These are phyloP conservation scores for Rhinoderma darwinii DNA, from an alignment of 2,113 vertebrate species.

Conservation along the genomic window DNA sequence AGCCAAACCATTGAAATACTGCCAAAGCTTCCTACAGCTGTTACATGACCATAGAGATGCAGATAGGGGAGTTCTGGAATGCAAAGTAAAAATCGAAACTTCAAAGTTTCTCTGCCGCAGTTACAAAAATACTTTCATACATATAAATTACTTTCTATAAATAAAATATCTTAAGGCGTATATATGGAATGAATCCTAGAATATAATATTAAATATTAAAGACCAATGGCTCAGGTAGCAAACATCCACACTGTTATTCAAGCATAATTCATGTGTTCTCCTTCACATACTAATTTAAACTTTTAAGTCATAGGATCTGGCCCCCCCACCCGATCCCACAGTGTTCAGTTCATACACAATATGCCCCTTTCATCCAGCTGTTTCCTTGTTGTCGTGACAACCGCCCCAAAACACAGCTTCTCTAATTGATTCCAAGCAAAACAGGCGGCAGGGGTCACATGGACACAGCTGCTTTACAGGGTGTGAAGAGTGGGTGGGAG, in stretches of 20 bases:
- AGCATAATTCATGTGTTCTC: not conserved
- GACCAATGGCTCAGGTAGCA: not conserved
- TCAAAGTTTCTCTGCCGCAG: not conserved
- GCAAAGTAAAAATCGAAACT: not conserved
- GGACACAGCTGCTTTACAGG: constrained; percentile 53
- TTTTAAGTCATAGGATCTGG: not conserved
- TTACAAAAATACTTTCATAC: not conserved
- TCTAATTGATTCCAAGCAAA: constrained; percentile 45
- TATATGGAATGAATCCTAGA: not conserved
- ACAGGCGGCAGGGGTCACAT: constrained; percentile 39
- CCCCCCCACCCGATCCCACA: not conserved
- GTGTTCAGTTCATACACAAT: constrained; percentile 26
- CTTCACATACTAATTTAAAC: not conserved
- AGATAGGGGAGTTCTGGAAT: constrained; percentile 12
- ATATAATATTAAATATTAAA: not conserved
- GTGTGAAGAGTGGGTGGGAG: constrained; percentile 38
- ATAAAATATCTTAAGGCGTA: not conserved
- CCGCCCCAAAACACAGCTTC: constrained; percentile 10
- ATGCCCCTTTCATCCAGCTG: constrained; percentile 55
- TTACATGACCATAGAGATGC: constrained; percentile 31
- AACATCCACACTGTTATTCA: not conserved
- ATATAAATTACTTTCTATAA: not conserved
- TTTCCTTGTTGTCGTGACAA: constrained; percentile 40
- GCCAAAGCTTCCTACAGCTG: constrained; percentile 41
- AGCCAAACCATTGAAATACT: constrained; percentile 38